Evolutionary conservation across 2,113 vertebrate genomes (phyloP), one percentile per base, ranked within the genome.

Genomic region (Anolis carolinensis): DNA sequence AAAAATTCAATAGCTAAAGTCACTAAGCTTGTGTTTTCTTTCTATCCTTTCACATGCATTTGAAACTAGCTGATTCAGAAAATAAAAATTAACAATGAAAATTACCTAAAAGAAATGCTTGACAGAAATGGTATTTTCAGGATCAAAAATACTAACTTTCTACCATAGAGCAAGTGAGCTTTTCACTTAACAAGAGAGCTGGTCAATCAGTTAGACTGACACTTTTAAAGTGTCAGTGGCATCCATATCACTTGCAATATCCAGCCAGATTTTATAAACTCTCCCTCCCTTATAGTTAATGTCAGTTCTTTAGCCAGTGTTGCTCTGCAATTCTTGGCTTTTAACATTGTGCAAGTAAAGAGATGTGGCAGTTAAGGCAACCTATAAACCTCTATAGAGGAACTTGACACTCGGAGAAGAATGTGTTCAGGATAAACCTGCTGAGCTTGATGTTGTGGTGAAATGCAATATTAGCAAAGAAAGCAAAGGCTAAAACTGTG

Each of bases 351-450:
- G 20, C 7, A 87, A 10, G 5, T 88, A 63, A 81, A 39, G 62
- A 55, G 23, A 44, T 48, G 9, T 21, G 39, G 39, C 73, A 75
- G 34, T 71, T 86, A 39, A 68, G 10, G 65, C 65, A 68, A 30
- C 65, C 7, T 9, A 25, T 68, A 27, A 87, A 71, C 81, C 87
- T 87, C 2, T 83, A 88, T 82, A 76, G 84, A 30, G 3, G 4
- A 78, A 83, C 87, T 89, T 82, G 85, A 82, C 62, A 48, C 81
- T 86, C 65, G 8, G 10, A 90, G 39, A 81, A 81, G 83, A 73
- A 5, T 13, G 82, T 21, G 82, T 13, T 20, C 4, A 62, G 82
- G 30, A 63, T 11, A 79, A 67, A 44, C 36, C 13, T 48, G 32
- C 18, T 62, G 0, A 65, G 30, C 59, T 23, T 86, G 0, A 65